Conservation (phyloP, 2,888 invertebrate species). For the Drosophila robusta region DNA sequence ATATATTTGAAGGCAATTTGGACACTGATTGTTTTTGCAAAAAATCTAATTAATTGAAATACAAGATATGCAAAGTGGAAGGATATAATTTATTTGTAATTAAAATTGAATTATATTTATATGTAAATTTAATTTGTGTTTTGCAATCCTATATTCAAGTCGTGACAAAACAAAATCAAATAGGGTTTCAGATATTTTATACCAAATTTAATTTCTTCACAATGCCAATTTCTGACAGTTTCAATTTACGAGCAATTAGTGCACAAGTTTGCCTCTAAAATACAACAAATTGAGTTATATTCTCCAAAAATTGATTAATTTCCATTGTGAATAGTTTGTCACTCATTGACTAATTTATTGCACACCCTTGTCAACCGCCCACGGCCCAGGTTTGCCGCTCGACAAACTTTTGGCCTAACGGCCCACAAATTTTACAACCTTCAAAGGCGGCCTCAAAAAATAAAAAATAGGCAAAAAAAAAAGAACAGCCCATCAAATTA, state of each 20-base stretch:
- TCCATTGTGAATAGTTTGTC: slow-evolving; percentile 32
- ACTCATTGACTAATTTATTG: slow-evolving; percentile 33
- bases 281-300: slow-evolving; percentile 22
- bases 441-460: not conserved
- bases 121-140: too few relatives aligned
- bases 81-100: too few relatives aligned
- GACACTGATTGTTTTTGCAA: too few relatives aligned
- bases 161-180: too few relatives aligned
- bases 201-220: too few relatives aligned
- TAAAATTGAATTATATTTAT: too few relatives aligned
- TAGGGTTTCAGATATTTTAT: too few relatives aligned
- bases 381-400: not conserved
- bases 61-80: too few relatives aligned
- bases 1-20: too few relatives aligned
- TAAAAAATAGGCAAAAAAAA: not conserved
- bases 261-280: not conserved
- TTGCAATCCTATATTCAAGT: too few relatives aligned
- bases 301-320: slow-evolving; percentile 9
- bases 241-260: not conserved
- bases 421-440: slow-evolving; percentile 37
- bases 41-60: too few relatives aligned
- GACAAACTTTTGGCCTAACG: slow-evolving; percentile 19
- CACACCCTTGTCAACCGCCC: slow-evolving; percentile 13
- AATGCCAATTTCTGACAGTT: not conserved
- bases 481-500: slow-evolving; percentile 40